Evolutionary conservation across 2,888 invertebrate genomes (phyloP).

Genomic region (Monochamus alternatus): DNA sequence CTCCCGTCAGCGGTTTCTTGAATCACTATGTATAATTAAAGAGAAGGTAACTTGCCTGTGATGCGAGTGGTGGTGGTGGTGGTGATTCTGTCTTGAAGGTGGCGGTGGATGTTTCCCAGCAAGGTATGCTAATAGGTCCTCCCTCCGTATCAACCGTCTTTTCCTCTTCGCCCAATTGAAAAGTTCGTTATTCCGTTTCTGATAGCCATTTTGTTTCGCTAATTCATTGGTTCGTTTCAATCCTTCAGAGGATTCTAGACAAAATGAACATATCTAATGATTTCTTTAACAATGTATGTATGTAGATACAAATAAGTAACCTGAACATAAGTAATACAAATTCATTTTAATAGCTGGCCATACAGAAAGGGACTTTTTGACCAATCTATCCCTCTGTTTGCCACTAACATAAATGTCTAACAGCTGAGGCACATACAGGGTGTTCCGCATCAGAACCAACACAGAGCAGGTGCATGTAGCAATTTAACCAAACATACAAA

Average conservation of each 20-base stretch:
- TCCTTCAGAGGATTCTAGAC: slow-evolving; percentile 81
- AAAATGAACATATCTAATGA: slow-evolving; percentile 18
- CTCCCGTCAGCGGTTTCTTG: no score
- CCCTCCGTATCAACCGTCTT: slow-evolving; percentile 80
- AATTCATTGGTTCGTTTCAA: slow-evolving; percentile 80
- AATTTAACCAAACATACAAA: no score
- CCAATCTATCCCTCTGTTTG: no score
- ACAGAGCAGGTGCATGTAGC: no score
- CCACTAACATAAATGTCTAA: no score
- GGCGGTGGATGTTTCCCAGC: slow-evolving; percentile 81
- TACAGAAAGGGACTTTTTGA: no score
- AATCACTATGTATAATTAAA: background rate
- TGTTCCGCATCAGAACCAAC: no score
- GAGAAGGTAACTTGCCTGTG: slow-evolving; percentile 28
- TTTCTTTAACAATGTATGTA: no score
- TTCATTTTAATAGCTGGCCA: no score
- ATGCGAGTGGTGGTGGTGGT: slow-evolving; percentile 47
- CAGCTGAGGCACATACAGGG: no score
- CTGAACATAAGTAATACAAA: background rate
- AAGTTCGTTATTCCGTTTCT: slow-evolving; percentile 82
- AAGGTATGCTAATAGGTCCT: slow-evolving; percentile 84
- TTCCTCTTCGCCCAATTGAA: slow-evolving; percentile 85
- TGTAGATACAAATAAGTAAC: background rate
- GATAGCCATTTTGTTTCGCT: slow-evolving; percentile 82
- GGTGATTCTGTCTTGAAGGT: slow-evolving; percentile 71